These are phyloP conservation scores for Pogonus chalceus DNA, from an alignment of 1,140 invertebrate genomes.

Conservation along the genomic window DNA sequence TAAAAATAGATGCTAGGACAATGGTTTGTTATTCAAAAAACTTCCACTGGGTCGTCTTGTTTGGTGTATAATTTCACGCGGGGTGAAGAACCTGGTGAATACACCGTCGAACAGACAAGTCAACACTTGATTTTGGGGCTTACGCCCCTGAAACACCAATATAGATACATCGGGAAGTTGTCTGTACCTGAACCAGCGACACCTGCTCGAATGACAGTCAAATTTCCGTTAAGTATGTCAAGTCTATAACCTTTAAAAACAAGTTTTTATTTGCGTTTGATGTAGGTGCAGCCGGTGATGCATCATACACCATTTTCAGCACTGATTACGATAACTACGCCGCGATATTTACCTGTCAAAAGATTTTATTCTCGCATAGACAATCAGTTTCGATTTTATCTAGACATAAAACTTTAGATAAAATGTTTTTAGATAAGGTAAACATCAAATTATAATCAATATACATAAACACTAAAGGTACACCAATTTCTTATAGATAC, in stretches of 20 bases:
- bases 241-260: not conserved
- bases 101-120: slow-evolving; percentile 59
- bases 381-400: slow-evolving; percentile 70
- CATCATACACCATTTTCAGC: slow-evolving; percentile 59
- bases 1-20: slow-evolving; percentile 64
- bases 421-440: slow-evolving; percentile 55
- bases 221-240: slow-evolving; percentile 72
- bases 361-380: slow-evolving; percentile 58
- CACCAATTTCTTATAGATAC: slow-evolving; percentile 39
- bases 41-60: slow-evolving; percentile 67
- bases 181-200: slow-evolving; percentile 53
- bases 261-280: slow-evolving; percentile 13
- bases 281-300: slow-evolving; percentile 61
- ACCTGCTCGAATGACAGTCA: slow-evolving; percentile 58
- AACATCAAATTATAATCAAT: slow-evolving; percentile 13
- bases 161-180: slow-evolving; percentile 62
- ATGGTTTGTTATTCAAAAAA: slow-evolving; percentile 78
- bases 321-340: slow-evolving; percentile 69
- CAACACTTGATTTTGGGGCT: slow-evolving; percentile 59
- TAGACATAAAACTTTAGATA: slow-evolving; percentile 55
- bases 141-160: slow-evolving; percentile 61
- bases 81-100: slow-evolving; percentile 55
- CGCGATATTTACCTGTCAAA: slow-evolving; percentile 71
- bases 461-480: not conserved
- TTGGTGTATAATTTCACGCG: slow-evolving; percentile 68